Base-by-base conservation (phyloP, 2,797 vertebrate genomes). In the Acanthis flammea region DNA sequence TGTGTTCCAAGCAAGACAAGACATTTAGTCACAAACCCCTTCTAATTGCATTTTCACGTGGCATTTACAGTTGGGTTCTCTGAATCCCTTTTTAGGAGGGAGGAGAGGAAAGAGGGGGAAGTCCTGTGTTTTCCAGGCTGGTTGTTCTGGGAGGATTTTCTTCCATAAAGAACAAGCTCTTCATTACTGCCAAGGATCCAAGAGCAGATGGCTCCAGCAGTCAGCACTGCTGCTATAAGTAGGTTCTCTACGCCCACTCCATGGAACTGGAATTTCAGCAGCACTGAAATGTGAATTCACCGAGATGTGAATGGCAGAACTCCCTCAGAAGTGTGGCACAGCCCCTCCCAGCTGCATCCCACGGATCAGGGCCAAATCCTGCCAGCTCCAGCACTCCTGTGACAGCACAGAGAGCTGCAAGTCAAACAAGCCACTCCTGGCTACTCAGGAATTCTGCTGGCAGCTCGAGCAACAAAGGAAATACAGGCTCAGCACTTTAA, bases 171-270 rank as follows among this genome's bases (percentile, higher is more conserved):
- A 86, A 27, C 9, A 35, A 79, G 63, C 18, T 87, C 45, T 67
- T 42, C 45, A 39, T 54, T 28, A 85, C 54, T 58, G 67, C 63
- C 65, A 48, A 66, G 77, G 81, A 33, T 54, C 44, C 75, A 28
- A 5, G 30, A 77, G 17, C 91, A 96, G 92, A 85, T 92, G 94
- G 86, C 39, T 60, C 60, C 89, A 91, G 84, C 41, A 44, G 22
- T 37, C 67, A 75, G 84, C 80, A 31, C 63, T 39, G 85, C 6
- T 44, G n/a, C 75, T 81, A 0, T 44, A 60, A 60, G 47, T 18
- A 53, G 63, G 41, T 19, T 92, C 92, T 57, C 86, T 9, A 48
- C 65, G 1, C 72, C 82, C 13, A 45, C 67, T 67, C 18, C 47
- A n/a, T 1, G 45, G 60, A 82, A 23, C 18, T 45, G 12, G 19